Evolutionary conservation across 1,140 invertebrate species (phyloP), one percentile per base, ranked within the genome.

Genomic region (Drosophila subpulchrella): DNA sequence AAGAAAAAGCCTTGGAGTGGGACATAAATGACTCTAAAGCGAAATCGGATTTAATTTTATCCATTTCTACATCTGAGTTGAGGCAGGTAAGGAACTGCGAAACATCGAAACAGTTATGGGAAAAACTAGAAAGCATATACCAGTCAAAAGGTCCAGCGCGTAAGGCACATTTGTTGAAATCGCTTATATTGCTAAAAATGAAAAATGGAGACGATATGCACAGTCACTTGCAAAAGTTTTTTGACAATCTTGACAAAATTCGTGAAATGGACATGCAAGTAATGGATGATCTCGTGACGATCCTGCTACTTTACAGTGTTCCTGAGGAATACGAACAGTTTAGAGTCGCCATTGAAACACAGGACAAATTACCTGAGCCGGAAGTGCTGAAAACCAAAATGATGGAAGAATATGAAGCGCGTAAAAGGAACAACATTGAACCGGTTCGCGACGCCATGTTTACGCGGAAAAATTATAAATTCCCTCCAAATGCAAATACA

Each of bases 1-100:
- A 38, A 38, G 11, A 47, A 24, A 24, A 47, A 46, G 44, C 17
- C 11, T 46, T 46, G 15, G 17, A 46, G 44, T 20, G 44, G 44
- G 17, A 46, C 17, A 46, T 20, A 46, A 46, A 20, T 24, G 17
- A 46, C 4, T 10, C 17, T 6, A 30, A 30, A 24, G 44, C 44
- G 11, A 46, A 46, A 24, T 46, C 44, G 44, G 44, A 46, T 46
- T 46, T 46, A 24, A 46, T 46, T 20, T 17, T 46, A 46, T 46
- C 17, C 17, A 24, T 46, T 24, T 41, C 38, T 4, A 41, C 13
- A 41, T 41, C 38, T n/a, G 38, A 41, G 13, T 15, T 41, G 30
- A 41, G 38, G 13, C 38, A 41, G 13, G 38, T 41, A n/a, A 41
- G n/a, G 1, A 41, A 41, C 6, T n/a, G 38, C 5, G 13, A 39